Evolutionary conservation across 30 jellyfish, hydroid and myxozoan species (phyloP), one percentile per base, ranked within the genome.

Genomic region (Aurelia sp.): DNA sequence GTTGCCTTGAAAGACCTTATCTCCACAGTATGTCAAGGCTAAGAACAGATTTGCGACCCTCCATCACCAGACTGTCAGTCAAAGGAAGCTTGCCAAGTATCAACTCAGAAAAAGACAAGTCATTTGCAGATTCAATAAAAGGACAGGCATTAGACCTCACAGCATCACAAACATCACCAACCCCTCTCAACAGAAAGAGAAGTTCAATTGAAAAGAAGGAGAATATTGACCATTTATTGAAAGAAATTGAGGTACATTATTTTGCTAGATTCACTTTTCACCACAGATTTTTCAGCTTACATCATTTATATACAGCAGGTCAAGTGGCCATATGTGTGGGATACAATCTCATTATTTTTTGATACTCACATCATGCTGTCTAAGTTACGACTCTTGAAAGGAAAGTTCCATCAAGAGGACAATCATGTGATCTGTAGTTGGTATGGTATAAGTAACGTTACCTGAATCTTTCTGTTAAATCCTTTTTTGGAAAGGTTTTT

Each of bases 201-300:
- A 59, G 33, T 10, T 58, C n/a, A 35, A 61, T 6, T 64, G 92
- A 69, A 51, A 82, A 60, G 41, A 40, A 52, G 58, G 93, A 84
- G 6, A 84, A 72, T 22, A 70, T 71, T 20, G 93, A 84, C 31
- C 87, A 84, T 21, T 57, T 84, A 66, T 72, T 84, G 47, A 84
- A 73, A 74, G 93, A 84, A 74, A 84, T 84, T 12, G 93, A 84
- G 93, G 93, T 84, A 69, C 9, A 2, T 44, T 10, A 16, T 44
- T 44, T 44, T 44, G 15, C 15, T 44, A 15, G 13, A 59, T 59
- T 13, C 16, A 59, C 7, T 59, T 10, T 59, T 59, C 33, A 59
- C 31, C 33, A 7, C 33, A 21, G 19, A 18, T 2, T 0, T 53
- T 53, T 53, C 2, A 18, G 19, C 65, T 2, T 0, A 53, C 65